These are phyloP conservation scores for Panzeria rudis DNA, from an alignment of 2,888 invertebrate genomes.

Conservation along the genomic window DNA sequence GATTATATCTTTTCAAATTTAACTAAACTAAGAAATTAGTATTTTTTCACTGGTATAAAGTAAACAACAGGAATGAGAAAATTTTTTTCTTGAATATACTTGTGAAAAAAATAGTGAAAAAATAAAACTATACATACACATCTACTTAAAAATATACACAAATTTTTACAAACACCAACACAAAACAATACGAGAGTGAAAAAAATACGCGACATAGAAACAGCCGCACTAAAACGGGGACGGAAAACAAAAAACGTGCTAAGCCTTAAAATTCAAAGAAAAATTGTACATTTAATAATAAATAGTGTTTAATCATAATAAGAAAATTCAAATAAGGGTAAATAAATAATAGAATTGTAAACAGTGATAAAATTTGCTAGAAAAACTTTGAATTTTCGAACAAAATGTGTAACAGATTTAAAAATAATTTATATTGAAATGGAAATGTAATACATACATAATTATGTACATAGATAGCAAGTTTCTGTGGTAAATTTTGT, in stretches of 20 bases:
- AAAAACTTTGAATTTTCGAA: conserved; percentile 6
- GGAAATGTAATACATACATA: conserved; percentile 2
- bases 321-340: conserved; percentile 42
- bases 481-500: conserved; percentile 12
- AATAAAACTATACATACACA: conserved; percentile 65
- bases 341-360: conserved; percentile 50
- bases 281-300: conserved; percentile 42
- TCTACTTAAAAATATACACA: conserved; percentile 69
- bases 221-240: conserved; percentile 71
- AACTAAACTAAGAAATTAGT: neutral
- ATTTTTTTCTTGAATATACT: conserved; percentile 48
- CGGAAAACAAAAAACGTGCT: conserved; percentile 71
- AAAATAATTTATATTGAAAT: conserved; percentile 11
- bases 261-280: conserved; percentile 51
- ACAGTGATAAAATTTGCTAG: conserved; percentile 19
- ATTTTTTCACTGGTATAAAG: conserved; percentile 47
- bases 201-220: conserved; percentile 72
- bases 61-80: conserved; percentile 58
- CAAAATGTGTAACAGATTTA: conserved; percentile 5
- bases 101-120: conserved; percentile 54
- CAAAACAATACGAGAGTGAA: conserved; percentile 61
- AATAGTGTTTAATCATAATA: conserved; percentile 38
- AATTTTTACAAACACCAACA: conserved; percentile 64
- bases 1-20: neutral
- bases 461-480: neutral